phyloP scores from a whole-genome alignment of 2,113 vertebrate species.

The Haemorhous mexicanus region DNA sequence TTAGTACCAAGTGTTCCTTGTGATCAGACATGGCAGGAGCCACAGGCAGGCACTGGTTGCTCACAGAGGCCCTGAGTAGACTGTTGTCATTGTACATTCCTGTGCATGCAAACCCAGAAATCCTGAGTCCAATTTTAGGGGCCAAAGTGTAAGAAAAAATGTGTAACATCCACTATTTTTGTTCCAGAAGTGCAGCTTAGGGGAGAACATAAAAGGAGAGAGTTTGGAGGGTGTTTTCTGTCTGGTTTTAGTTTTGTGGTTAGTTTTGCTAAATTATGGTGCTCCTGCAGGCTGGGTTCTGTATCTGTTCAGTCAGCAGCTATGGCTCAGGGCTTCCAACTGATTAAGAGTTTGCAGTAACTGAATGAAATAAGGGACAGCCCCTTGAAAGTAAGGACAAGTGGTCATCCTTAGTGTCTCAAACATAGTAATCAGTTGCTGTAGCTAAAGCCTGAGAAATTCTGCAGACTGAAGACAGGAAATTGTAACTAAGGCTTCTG shows the following conservation, averaged over 20 bases:
- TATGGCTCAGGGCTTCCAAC: background rate
- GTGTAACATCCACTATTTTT: background rate
- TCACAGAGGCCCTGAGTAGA: background rate
- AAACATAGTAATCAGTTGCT: background rate
- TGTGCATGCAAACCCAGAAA: background rate
- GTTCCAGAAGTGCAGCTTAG: background rate
- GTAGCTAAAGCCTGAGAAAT: background rate
- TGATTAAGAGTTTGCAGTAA: background rate
- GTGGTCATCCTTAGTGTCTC: background rate
- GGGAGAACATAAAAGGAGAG: background rate
- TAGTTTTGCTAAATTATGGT: background rate
- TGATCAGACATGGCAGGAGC: rapidly evolving
- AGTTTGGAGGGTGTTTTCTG: background rate
- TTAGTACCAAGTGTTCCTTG: background rate
- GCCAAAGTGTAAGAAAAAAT: background rate
- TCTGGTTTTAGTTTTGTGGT: background rate
- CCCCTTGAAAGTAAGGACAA: background rate
- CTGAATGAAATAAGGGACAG: background rate
- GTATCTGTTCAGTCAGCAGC: background rate
- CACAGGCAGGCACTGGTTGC: background rate
- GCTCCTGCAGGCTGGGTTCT: background rate
- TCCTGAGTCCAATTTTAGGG: background rate
- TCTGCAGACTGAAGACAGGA: background rate
- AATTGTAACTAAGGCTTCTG: background rate
- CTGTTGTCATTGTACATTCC: background rate